Conservation (phyloP, 2,797 vertebrate genomes). For the Platyrinchus mystaceus region DNA sequence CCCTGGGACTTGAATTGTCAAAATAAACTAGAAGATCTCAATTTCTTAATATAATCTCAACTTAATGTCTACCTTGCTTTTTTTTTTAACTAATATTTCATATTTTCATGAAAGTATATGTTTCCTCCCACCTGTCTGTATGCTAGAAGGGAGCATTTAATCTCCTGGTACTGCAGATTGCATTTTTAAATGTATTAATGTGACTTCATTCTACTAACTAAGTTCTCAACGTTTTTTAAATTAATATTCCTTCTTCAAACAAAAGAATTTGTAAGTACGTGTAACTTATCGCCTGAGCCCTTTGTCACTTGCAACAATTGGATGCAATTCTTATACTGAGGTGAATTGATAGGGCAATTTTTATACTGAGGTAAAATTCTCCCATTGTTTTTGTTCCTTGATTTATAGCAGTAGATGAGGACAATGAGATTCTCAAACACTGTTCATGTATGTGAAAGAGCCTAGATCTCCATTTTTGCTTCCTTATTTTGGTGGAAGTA, state of each 20-base stretch:
- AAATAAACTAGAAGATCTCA: background rate
- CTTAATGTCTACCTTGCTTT: background rate
- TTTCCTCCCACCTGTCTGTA: background rate
- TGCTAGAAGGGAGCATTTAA: background rate
- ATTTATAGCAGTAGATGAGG: background rate
- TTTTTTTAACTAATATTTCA: background rate
- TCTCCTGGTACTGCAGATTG: background rate
- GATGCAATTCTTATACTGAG: background rate
- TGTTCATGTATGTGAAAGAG: fast-evolving
- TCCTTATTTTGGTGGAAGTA: background rate
- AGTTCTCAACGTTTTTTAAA: background rate
- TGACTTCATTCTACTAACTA: background rate
- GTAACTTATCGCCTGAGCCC: background rate
- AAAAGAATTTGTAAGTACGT: background rate
- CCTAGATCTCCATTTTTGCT: background rate
- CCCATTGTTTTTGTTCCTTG: background rate
- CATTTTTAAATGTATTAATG: background rate
- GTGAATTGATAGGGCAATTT: background rate
- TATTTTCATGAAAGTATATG: background rate
- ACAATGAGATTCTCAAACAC: background rate
- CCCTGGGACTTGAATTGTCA: background rate
- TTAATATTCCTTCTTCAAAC: background rate
- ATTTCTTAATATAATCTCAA: background rate
- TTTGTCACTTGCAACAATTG: background rate
- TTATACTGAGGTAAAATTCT: background rate